Conservation (phyloP, 2,888 invertebrate species). For the Conchocele bisecta region DNA sequence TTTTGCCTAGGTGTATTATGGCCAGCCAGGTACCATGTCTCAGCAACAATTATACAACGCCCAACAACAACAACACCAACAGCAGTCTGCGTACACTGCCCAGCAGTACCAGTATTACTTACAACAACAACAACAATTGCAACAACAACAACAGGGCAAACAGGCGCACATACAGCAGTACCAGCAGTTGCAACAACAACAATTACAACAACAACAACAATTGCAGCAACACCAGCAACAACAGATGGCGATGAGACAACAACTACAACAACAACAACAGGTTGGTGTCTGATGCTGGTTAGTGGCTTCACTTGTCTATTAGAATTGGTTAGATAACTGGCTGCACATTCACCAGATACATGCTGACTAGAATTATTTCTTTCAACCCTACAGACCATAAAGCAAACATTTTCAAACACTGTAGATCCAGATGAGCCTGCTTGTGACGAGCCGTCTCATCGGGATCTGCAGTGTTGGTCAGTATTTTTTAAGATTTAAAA, state of each 20-base stretch:
- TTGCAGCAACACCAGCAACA: slow-evolving; percentile 45
- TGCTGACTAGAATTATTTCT: no score
- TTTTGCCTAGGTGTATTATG: not conserved
- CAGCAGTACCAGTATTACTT: slow-evolving; percentile 54
- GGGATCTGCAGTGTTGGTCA: no score
- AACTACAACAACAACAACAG: slow-evolving; percentile 32
- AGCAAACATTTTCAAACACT: no score
- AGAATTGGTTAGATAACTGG: no score
- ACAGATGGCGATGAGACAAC: slow-evolving; percentile 14
- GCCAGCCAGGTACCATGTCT: not conserved
- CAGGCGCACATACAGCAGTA: slow-evolving; percentile 51
- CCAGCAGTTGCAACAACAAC: slow-evolving; percentile 45
- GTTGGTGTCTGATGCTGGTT: no score
- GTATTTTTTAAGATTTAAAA: no score
- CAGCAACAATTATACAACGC: slow-evolving; percentile 12
- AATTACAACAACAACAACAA: slow-evolving; percentile 32
- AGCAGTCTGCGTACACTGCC: slow-evolving; percentile 43
- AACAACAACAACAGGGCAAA: slow-evolving; percentile 47
- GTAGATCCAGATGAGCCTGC: no score
- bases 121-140: slow-evolving; percentile 59
- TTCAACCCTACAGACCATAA: no score
- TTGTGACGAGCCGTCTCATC: no score
- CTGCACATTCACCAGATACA: no score
- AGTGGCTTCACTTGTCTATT: no score
- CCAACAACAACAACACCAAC: no score